Evolutionary conservation across 2,113 vertebrate species (phyloP).

Genomic region (Rana temporaria): DNA sequence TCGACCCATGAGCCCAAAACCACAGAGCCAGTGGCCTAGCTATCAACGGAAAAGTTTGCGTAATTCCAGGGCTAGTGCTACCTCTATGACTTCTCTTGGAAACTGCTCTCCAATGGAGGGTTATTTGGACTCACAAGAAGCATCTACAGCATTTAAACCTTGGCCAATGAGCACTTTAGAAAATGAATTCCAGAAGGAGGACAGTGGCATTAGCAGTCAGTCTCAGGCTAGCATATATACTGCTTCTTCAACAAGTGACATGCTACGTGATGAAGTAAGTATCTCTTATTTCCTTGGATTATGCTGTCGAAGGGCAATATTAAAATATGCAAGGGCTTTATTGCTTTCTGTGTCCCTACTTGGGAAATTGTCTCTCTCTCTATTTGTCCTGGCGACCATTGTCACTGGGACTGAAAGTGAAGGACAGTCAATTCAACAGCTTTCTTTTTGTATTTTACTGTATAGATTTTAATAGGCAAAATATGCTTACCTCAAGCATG

Average conservation of each 20-base stretch:
- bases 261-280: conserved; percentile 80
- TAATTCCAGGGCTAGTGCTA: conserved; percentile 68
- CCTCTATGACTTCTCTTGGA: conserved; percentile 75
- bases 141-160: conserved; percentile 76
- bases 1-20: conserved; percentile 85
- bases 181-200: conserved; percentile 68
- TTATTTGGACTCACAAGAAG: conserved; percentile 69
- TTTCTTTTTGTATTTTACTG: too few relatives aligned
- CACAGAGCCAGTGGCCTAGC: conserved; percentile 71
- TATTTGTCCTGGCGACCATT: too few relatives aligned
- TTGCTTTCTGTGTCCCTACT: too few relatives aligned
- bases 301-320: background rate
- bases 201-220: conserved; percentile 68
- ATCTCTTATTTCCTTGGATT: background rate
- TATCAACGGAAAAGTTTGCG: conserved; percentile 66
- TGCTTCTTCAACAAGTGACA: conserved; percentile 69
- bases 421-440: too few relatives aligned
- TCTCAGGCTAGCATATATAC: conserved; percentile 71
- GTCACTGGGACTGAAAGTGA: too few relatives aligned
- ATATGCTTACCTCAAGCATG: too few relatives aligned
- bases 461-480: too few relatives aligned
- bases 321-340: too few relatives aligned
- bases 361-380: too few relatives aligned
- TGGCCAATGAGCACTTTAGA: conserved; percentile 71
- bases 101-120: conserved; percentile 69